phyloP scores from a whole-genome alignment of 2,888 invertebrate species.

The Drosophila picticornis region DNA sequence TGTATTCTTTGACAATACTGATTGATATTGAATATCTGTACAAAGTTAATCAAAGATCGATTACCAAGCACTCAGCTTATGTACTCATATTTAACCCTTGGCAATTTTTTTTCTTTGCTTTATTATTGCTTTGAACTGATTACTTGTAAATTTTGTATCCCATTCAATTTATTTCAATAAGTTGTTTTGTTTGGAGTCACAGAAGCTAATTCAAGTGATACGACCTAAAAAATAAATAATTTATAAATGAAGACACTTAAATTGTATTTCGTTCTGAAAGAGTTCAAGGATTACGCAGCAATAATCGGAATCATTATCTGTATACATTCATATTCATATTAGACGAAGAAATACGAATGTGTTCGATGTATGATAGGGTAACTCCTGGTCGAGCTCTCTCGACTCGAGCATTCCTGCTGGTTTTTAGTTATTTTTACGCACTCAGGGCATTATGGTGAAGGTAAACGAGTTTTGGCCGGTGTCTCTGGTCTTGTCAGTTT shows the following conservation, averaged over 20 bases:
- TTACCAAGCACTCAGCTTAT: neutral
- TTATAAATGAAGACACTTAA: neutral
- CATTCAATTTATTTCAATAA: neutral
- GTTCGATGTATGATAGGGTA: neutral
- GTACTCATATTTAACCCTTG: too few relatives aligned
- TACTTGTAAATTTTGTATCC: neutral
- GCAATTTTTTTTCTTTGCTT: neutral
- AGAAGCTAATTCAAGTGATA: neutral
- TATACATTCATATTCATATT: neutral
- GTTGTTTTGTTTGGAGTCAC: neutral
- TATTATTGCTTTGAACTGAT: neutral
- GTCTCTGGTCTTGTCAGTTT: slow-evolving; percentile 5
- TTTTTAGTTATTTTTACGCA: neutral
- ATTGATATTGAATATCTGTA: neutral
- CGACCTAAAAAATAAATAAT: neutral
- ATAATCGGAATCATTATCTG: neutral
- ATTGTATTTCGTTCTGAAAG: neutral
- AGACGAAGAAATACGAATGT: neutral
- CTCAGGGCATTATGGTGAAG: slow-evolving; percentile 3
- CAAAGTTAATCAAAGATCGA: neutral
- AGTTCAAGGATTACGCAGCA: neutral
- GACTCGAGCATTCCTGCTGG: neutral
- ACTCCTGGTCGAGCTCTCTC: neutral
- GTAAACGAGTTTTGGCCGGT: slow-evolving; percentile 8
- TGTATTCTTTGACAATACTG: neutral